Conservation (phyloP, 2,797 vertebrate species). For the Sebastes taczanowskii region DNA sequence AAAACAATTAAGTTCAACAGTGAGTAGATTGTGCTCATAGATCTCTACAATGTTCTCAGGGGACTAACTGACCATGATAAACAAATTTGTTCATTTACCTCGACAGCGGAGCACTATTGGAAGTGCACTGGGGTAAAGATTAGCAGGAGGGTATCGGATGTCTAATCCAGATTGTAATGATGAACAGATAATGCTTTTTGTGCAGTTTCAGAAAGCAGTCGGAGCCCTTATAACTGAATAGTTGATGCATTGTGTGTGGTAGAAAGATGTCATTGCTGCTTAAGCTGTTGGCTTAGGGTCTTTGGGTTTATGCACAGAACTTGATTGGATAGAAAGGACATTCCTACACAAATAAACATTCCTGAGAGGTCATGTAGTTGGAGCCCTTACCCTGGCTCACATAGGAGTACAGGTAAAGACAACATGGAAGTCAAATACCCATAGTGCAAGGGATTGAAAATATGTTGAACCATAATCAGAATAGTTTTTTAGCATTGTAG, state of each 20-base stretch:
- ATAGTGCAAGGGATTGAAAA: background rate
- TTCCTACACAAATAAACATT: slow-evolving; percentile 10
- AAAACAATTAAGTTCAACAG: slow-evolving; percentile 6
- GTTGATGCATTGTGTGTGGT: slow-evolving; percentile 27
- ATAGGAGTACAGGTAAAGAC: background rate
- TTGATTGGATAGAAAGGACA: slow-evolving; percentile 60
- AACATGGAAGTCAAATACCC: background rate
- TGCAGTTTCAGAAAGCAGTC: slow-evolving; percentile 43
- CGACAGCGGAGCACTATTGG: slow-evolving; percentile 51
- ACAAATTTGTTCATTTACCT: slow-evolving; percentile 65
- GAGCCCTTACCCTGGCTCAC: background rate
- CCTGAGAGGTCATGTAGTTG: background rate
- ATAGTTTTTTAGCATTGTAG: background rate
- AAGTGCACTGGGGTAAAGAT: slow-evolving; percentile 39
- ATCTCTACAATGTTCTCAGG: slow-evolving; percentile 74
- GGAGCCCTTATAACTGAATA: slow-evolving; percentile 28
- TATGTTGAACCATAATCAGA: background rate
- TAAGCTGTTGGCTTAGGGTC: slow-evolving; percentile 42
- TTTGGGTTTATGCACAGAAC: slow-evolving; percentile 53
- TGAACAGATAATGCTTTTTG: slow-evolving; percentile 52
- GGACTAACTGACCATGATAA: slow-evolving; percentile 59
- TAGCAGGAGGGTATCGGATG: slow-evolving; percentile 16
- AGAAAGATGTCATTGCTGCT: slow-evolving; percentile 33
- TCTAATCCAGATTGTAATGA: slow-evolving; percentile 48
- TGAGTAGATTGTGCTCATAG: slow-evolving; percentile 44